phyloP scores from a whole-genome alignment of 64 coral and sea anemone genomes.

The Anthopleura sola region DNA sequence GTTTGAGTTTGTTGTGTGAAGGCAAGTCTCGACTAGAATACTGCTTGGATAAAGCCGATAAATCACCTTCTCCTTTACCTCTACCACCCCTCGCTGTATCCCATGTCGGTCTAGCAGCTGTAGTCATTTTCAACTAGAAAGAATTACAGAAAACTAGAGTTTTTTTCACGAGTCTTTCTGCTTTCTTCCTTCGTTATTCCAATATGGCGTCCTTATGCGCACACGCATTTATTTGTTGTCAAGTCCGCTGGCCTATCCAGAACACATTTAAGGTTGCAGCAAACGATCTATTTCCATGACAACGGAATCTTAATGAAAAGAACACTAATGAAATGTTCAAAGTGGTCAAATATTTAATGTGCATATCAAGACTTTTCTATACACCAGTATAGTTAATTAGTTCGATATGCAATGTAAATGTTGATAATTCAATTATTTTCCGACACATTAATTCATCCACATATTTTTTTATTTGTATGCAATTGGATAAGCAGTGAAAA shows the following conservation, averaged over 20 bases:
- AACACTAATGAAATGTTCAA: no score
- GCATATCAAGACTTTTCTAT: no score
- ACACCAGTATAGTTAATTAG: no score
- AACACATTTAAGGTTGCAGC: not conserved
- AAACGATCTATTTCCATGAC: not conserved
- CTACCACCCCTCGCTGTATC: slow-evolving; percentile 94
- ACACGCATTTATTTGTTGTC: not conserved
- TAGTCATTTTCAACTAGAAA: slow-evolving; percentile 62
- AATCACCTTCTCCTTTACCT: slow-evolving; percentile 95
- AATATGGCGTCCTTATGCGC: slow-evolving; percentile 18
- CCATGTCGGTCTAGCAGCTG: slow-evolving; percentile 98
- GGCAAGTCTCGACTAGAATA: slow-evolving; percentile 97
- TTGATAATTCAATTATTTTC: no score
- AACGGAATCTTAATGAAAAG: not conserved
- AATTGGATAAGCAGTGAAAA: no score
- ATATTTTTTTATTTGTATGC: no score
- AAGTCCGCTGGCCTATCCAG: not conserved
- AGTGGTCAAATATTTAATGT: no score
- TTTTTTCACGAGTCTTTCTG: not conserved
- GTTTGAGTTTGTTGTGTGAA: slow-evolving; percentile 98
- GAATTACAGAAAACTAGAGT: not conserved
- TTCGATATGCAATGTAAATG: no score
- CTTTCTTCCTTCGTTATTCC: slow-evolving; percentile 2
- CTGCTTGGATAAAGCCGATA: slow-evolving; percentile 97
- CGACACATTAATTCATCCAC: no score